Percentiles rank a stretch among this genome's conserved stretches.
These are phyloP conservation scores for Ptilonorhynchus violaceus DNA, from an alignment of 2,113 vertebrate species.

Conservation along the genomic window DNA sequence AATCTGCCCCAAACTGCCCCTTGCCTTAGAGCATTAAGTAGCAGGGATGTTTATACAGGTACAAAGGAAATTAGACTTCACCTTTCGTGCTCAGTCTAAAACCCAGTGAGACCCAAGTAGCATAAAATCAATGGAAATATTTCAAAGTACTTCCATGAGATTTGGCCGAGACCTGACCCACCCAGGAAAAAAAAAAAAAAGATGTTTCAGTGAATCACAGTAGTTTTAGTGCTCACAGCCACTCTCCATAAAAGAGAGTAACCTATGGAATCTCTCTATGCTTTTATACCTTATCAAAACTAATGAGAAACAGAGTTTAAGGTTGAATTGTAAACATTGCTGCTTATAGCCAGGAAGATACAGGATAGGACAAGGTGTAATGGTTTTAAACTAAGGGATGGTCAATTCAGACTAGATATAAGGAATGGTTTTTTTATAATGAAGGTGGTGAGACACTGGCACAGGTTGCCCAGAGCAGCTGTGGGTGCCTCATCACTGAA, in stretches of 20 bases:
- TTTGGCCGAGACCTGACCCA: background rate
- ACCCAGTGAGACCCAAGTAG: background rate
- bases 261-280: background rate
- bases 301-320: background rate
- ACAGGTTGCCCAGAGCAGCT: background rate
- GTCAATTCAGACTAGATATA: background rate
- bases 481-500: background rate
- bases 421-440: background rate
- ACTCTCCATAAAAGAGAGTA: background rate
- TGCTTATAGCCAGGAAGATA: background rate
- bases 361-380: background rate
- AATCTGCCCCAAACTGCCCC: background rate
- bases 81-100: background rate
- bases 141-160: background rate
- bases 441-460: background rate
- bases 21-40: background rate
- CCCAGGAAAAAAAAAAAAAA: background rate
- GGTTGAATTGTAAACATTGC: background rate
- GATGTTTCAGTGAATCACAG: background rate
- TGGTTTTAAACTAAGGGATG: background rate
- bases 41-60: background rate
- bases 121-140: background rate
- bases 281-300: background rate
- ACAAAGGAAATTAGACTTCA: background rate
- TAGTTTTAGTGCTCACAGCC: background rate